Conservation (phyloP, 2,888 invertebrate species). For the Drosophila mettleri region DNA sequence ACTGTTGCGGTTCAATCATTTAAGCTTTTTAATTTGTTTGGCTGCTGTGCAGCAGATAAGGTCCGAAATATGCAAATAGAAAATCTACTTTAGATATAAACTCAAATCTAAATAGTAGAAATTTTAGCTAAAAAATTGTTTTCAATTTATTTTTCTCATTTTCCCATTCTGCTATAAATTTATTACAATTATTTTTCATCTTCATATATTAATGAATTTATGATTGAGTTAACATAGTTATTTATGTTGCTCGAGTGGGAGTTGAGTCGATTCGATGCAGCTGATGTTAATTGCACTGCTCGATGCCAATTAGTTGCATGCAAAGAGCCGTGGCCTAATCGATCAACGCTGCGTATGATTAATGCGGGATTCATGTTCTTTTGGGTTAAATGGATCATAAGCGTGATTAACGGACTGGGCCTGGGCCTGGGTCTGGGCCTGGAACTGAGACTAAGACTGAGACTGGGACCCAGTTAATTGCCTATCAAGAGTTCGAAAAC, state of each 20-base stretch:
- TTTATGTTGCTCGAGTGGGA: neutral
- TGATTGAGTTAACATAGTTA: too few species aligned
- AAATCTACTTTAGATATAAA: too few species aligned
- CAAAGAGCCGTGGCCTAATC: neutral
- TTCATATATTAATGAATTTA: neutral
- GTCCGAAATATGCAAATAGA: too few species aligned
- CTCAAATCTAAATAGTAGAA: too few species aligned
- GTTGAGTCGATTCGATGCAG: neutral
- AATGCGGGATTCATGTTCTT: conserved; percentile 41
- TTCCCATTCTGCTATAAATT: too few species aligned
- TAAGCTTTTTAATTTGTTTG: conserved; percentile 41
- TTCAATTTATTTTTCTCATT: too few species aligned
- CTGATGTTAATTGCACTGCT: conserved; percentile 21
- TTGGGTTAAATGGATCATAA: conserved; percentile 32
- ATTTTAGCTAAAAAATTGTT: too few species aligned
- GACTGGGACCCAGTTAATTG: conserved; percentile 42
- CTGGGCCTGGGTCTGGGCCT: conserved; percentile 12
- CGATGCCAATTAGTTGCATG: conserved; percentile 38
- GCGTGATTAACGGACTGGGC: conserved; percentile 51
- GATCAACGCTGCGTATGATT: conserved; percentile 61
- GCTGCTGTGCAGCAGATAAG: conserved; percentile 36
- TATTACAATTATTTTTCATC: neutral
- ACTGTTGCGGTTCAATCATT: conserved; percentile 30
- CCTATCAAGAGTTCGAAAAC: conserved; percentile 32
- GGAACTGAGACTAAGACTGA: too few species aligned